Percentiles rank a stretch among this genome's conserved stretches.
Evolutionary conservation across 2,113 vertebrate genomes (phyloP).

Genomic region (Ptilorrhoa leucosticta): DNA sequence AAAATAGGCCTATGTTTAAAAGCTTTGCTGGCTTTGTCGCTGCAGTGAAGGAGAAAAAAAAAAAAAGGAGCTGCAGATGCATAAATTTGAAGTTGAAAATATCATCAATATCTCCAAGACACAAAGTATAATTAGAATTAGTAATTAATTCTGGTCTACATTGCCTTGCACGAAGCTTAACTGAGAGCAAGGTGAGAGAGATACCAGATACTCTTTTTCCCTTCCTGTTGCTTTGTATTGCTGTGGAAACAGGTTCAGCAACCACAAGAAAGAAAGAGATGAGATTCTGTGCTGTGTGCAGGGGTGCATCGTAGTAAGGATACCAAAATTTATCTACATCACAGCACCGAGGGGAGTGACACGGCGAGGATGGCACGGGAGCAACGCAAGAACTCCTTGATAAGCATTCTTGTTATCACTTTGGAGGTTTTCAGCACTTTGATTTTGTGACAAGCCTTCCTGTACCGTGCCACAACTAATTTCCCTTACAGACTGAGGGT

Average conservation of each 20-base stretch:
- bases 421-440: not conserved
- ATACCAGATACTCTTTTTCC: not conserved
- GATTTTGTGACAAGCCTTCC: not conserved
- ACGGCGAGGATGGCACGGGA: fast-evolving
- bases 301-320: not conserved
- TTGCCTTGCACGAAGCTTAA: not conserved
- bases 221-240: not conserved
- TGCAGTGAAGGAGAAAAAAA: not conserved
- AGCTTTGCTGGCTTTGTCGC: not conserved
- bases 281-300: not conserved
- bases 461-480: not conserved
- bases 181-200: not conserved
- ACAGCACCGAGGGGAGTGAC: not conserved
- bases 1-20: not conserved
- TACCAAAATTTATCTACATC: not conserved
- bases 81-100: not conserved
- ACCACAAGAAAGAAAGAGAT: not conserved
- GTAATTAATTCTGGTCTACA: not conserved
- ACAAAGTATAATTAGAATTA: not conserved
- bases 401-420: not conserved
- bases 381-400: not conserved
- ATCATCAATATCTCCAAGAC: not conserved
- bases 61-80: not conserved
- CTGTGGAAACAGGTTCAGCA: not conserved
- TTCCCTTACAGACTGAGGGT: not conserved